Percentiles rank a stretch among this genome's conserved stretches.
Conservation (phyloP, 2,888 invertebrate species). For the Cremastinae sp. region DNA sequence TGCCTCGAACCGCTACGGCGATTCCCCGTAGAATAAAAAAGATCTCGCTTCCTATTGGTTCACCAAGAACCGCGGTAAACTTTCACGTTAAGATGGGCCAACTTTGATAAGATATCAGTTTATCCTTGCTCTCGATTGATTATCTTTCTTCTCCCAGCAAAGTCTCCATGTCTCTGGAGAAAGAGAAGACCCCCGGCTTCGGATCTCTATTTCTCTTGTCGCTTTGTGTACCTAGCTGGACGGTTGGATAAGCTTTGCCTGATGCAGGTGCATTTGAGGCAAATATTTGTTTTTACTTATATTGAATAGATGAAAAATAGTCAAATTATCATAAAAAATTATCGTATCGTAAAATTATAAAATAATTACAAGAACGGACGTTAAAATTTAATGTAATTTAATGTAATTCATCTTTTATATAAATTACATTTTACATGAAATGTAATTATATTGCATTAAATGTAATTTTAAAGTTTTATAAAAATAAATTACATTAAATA, state of each 20-base stretch:
- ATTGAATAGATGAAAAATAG: too few species aligned
- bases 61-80: constrained; percentile 54
- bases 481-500: too few species aligned
- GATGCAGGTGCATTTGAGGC: too few species aligned
- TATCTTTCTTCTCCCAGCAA: constrained; percentile 71
- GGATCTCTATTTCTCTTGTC: constrained; percentile 5
- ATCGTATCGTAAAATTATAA: too few species aligned
- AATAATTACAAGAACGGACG: too few species aligned
- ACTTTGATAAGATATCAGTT: constrained; percentile 79
- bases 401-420: too few species aligned
- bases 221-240: neutral
- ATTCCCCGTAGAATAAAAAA: constrained; percentile 13
- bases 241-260: neutral
- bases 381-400: too few species aligned
- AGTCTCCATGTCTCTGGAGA: constrained; percentile 34
- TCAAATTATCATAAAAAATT: too few species aligned
- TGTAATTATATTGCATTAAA: too few species aligned
- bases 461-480: too few species aligned
- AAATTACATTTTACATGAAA: too few species aligned
- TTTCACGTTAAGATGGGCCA: constrained; percentile 72
- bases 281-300: too few species aligned
- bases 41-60: constrained; percentile 46
- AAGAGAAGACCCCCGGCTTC: constrained; percentile 28
- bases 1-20: neutral
- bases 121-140: constrained; percentile 77